Percentiles rank a stretch among this genome's conserved stretches.
These are phyloP conservation scores for Spea hammondii DNA, from an alignment of 2,797 vertebrate species.

Conservation along the genomic window DNA sequence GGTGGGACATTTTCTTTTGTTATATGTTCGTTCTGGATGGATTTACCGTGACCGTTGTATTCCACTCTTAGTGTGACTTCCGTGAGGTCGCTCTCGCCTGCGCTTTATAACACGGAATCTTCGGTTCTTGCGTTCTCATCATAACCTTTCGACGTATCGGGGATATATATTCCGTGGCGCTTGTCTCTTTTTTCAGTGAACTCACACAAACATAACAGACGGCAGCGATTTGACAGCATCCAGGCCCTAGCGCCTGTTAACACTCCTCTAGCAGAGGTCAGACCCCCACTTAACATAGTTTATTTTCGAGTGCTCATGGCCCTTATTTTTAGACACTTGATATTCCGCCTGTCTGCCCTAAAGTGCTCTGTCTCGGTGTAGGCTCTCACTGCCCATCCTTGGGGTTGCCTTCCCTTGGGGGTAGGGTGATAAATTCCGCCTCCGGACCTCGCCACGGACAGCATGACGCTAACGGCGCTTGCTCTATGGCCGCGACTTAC, in stretches of 20 bases:
- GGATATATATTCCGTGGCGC: background rate
- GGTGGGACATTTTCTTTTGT: too few species aligned
- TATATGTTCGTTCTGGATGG: too few species aligned
- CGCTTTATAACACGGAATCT: background rate
- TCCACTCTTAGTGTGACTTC: too few species aligned
- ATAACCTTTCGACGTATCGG: background rate
- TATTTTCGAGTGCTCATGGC: conserved; percentile 51
- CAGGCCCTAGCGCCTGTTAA: conserved; percentile 36
- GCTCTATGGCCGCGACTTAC: background rate
- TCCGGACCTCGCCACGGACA: background rate
- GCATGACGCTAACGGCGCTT: background rate
- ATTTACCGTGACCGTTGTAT: too few species aligned
- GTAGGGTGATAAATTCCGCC: background rate
- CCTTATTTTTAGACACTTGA: conserved; percentile 56
- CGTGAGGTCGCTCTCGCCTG: too few species aligned
- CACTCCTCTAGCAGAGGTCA: conserved; percentile 55
- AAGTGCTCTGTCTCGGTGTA: background rate
- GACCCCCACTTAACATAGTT: conserved; percentile 59
- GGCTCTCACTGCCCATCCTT: background rate
- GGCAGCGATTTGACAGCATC: conserved; percentile 20
- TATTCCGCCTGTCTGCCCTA: conserved; percentile 47
- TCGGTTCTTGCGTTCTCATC: background rate
- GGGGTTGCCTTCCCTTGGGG: background rate
- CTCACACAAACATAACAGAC: background rate
- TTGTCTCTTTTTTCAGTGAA: background rate